Base-by-base conservation (phyloP, 2,113 vertebrate species). In the Labeo rohita region DNA sequence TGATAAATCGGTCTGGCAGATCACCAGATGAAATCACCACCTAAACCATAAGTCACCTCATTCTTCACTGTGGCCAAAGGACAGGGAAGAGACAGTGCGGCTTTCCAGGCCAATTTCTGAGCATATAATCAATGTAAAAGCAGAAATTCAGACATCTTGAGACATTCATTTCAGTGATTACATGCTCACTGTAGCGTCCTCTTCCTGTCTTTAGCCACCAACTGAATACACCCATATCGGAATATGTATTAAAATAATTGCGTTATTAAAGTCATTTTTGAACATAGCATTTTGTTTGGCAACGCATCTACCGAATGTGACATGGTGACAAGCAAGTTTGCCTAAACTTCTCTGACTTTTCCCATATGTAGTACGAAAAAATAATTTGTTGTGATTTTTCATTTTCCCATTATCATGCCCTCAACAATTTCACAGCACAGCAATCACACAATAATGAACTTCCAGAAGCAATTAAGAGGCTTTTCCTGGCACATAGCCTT, bases 351-450 rank as follows among this genome's bases (percentile, higher is more conserved):
- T 79, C 49, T 66, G 28, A 52, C 10, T 13, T 65, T 59, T 65
- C 23, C 28, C 11, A 50, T 23, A 47, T 68, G 47, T 34, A 54
- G 45, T n/a, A 82, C 39, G 12, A 61, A 61, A 83, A 84, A 91
- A 91, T 87, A 87, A 90, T 84, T 86, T 78, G 85, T 87, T 89
- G 83, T 65, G 90, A 88, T 87, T 89, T 77, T 92, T 92, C 54
- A 91, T 90, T 91, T 91, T 85, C 89, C 86, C 85, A 93, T 91
- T 92, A 94, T 92, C 90, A 92, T 88, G 75, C 87, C 77, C 88
- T 87, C 90, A 91, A 93, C 90, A 93, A 94, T 94, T 94, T 95
- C 92, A 93, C 92, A 94, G 92, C 89, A 93, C 89, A 92, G 92
- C 91, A 92, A 94, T 93, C 92, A 90, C 90, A 94, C 87, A 83